Percentiles rank a stretch among this genome's conserved stretches.
These are phyloP conservation scores for human DNA, from an alignment of 2,113 vertebrate genomes.

Conservation along the genomic window DNA sequence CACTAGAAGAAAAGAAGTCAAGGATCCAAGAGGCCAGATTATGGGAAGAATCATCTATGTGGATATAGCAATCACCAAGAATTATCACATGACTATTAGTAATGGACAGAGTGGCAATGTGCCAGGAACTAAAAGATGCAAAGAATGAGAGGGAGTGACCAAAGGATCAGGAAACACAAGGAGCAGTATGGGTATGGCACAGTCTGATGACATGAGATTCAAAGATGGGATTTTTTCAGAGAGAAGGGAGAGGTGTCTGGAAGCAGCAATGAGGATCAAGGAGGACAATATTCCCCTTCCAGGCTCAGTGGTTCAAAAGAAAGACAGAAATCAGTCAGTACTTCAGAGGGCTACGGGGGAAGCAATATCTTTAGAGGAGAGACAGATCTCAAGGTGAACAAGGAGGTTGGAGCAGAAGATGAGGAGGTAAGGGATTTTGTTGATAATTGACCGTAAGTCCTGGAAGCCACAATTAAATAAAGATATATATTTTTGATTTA, in stretches of 20 bases:
- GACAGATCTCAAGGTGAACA: neutral
- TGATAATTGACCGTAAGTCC: neutral
- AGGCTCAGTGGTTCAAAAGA: neutral
- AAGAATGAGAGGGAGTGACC: neutral
- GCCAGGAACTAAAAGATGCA: slow-evolving; percentile 21
- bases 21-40: neutral
- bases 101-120: neutral
- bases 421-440: slow-evolving; percentile 7
- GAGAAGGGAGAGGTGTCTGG: neutral
- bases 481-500: slow-evolving; percentile 29
- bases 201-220: neutral
- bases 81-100: neutral
- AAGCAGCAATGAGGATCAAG: neutral
- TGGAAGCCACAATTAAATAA: neutral
- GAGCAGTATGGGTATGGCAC: neutral
- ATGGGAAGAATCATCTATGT: neutral
- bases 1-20: neutral
- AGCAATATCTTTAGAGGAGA: neutral
- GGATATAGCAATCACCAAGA: neutral
- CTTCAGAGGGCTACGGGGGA: neutral
- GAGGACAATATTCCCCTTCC: neutral
- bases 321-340: neutral
- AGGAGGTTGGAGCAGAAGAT: neutral
- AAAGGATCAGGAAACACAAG: neutral
- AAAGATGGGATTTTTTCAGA: neutral